These are phyloP conservation scores for Arrhopalites spinosus DNA, from an alignment of 2,888 invertebrate genomes.

Conservation along the genomic window DNA sequence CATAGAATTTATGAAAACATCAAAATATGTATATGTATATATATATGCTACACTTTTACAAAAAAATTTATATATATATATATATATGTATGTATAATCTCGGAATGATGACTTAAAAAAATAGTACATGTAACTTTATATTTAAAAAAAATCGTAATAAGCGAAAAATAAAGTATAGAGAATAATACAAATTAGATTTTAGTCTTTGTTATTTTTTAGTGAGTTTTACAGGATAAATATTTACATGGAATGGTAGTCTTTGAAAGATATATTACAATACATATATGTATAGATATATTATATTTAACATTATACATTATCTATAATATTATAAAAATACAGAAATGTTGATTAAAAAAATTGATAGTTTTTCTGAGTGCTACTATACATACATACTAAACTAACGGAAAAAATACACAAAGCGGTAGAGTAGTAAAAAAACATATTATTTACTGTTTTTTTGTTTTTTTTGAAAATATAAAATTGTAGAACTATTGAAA, in stretches of 20 bases:
- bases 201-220: no score
- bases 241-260: not conserved
- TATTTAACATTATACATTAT: not conserved
- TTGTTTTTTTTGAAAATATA: not conserved
- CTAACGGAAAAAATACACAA: no score
- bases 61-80: not conserved
- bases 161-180: constrained; percentile 1
- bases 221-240: not conserved
- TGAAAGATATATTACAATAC: not conserved
- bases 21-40: not conserved
- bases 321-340: not conserved
- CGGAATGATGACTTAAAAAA: not conserved
- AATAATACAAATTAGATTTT: no score
- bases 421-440: no score
- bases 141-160: not conserved
- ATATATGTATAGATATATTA: constrained; percentile 1
- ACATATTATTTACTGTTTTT: not conserved
- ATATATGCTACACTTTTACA: not conserved
- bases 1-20: not conserved
- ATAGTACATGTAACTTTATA: not conserved
- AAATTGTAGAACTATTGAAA: no score
- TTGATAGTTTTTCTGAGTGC: not conserved
- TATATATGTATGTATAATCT: not conserved
- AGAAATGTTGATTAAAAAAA: not conserved
- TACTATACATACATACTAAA: not conserved